Conservation (phyloP, 2,888 invertebrate species). For the Nasonovia ribisnigri region DNA sequence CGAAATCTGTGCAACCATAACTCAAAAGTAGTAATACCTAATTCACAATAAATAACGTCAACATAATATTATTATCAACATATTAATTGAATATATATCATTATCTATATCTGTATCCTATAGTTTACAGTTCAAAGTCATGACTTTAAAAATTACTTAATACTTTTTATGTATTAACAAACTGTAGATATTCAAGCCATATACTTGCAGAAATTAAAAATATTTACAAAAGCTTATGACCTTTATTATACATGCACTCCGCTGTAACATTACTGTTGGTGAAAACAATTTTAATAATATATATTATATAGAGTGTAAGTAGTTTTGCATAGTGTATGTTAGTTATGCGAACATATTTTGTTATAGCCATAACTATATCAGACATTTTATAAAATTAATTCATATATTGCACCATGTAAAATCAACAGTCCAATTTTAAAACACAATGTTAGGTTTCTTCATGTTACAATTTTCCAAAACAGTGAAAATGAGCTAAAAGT, state of each 20-base stretch:
- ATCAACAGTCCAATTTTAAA: background rate
- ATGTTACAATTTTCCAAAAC: background rate
- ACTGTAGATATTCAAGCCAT: background rate
- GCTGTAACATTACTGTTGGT: background rate
- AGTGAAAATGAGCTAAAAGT: background rate
- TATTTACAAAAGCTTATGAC: background rate
- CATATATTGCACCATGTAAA: background rate
- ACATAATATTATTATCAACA: background rate
- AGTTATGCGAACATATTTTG: background rate
- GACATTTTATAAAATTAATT: background rate
- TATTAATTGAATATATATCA: background rate
- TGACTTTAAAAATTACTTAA: background rate
- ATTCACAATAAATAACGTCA: background rate
- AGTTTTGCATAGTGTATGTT: background rate
- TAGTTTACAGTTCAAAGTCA: background rate
- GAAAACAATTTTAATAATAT: background rate
- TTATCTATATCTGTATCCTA: background rate
- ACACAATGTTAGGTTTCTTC: background rate
- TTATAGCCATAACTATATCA: background rate
- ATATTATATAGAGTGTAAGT: background rate
- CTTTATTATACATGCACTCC: background rate
- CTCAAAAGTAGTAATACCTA: background rate
- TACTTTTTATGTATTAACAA: background rate
- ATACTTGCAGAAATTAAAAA: background rate
- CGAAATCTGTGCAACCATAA: background rate